Evolutionary conservation across 1,140 invertebrate species (phyloP), one percentile per base, ranked within the genome.

Genomic region (Tetramorium simillimum): DNA sequence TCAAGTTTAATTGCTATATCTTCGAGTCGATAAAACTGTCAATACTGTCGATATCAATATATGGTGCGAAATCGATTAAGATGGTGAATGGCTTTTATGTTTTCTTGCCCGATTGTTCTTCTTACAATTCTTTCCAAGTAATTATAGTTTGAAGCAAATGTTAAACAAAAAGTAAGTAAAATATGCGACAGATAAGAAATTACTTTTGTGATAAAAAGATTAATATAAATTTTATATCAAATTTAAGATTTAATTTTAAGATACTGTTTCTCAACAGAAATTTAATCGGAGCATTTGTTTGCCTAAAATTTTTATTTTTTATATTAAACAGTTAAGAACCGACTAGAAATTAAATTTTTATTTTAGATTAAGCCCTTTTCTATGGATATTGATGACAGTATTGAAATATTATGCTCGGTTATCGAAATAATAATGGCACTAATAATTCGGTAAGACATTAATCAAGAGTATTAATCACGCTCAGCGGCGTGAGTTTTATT

Each of bases 1-100:
- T 16, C 49, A 24, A 21, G 9, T 72, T 46, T 89, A 89, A 89
- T 84, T 89, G 78, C 62, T 73, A 51, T 21, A 40, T 40, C n/a
- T 28, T 60, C 46, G 72, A 60, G 21, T 76, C 82, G 84, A 86
- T 86, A 62, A 18, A n/a, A n/a, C 37, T 69, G 51, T 49, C 67
- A 43, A 75, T 86, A 75, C n/a, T 46, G 46, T 6, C 43, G 28
- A 46, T 28, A 28, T 56, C 63, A 89, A 86, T 82, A 58, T 81
- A 90, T 65, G 63, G 24, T 14, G 49, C 75, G 87, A 72, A 88
- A 60, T 88, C 51, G 21, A 12, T 49, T 4, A n/a, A 21, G 62
- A 81, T 80, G 3, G 33, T 16, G n/a, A 80, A 56, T 33, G 33
- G 63, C 80, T 69, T 81, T 69, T 69, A 70, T 14, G 24, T 84